These are phyloP conservation scores for Harmothoe impar DNA, from an alignment of 2,888 invertebrate genomes.

Conservation along the genomic window DNA sequence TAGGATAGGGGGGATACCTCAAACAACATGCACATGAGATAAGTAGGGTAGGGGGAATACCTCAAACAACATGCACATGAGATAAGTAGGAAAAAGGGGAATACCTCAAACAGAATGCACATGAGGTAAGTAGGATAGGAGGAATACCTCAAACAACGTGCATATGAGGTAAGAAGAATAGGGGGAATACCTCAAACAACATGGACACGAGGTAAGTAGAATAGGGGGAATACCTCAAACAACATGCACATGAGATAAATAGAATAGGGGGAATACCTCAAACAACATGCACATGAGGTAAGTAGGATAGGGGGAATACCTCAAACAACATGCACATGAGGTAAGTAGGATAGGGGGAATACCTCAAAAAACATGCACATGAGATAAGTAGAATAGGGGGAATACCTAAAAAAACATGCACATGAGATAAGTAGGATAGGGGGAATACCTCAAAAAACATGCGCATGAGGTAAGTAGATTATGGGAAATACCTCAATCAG, in stretches of 20 bases:
- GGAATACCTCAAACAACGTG: not conserved
- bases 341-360: not conserved
- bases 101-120: slow-evolving; percentile 75
- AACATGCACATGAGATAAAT: too few relatives aligned
- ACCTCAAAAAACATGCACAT: not conserved
- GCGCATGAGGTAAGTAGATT: slow-evolving; percentile 76
- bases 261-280: too few relatives aligned
- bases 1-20: slow-evolving; percentile 70
- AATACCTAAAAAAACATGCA: slow-evolving; percentile 75
- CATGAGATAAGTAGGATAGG: slow-evolving; percentile 73
- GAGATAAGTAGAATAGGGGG: slow-evolving; percentile 40
- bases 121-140: slow-evolving; percentile 76
- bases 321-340: not conserved
- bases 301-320: slow-evolving; percentile 70
- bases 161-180: not conserved
- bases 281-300: too few relatives aligned
- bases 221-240: not conserved
- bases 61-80: not conserved
- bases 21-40: slow-evolving; percentile 78
- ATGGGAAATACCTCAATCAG: not conserved
- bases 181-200: slow-evolving; percentile 74
- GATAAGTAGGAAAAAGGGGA: slow-evolving; percentile 63
- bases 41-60: slow-evolving; percentile 18
- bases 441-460: slow-evolving; percentile 75
- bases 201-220: slow-evolving; percentile 75